A percentile compares a stretch with the other conserved stretches of the same genome.
Evolutionary conservation across 2,113 vertebrate genomes (phyloP).

Genomic region (Cathartes aura): DNA sequence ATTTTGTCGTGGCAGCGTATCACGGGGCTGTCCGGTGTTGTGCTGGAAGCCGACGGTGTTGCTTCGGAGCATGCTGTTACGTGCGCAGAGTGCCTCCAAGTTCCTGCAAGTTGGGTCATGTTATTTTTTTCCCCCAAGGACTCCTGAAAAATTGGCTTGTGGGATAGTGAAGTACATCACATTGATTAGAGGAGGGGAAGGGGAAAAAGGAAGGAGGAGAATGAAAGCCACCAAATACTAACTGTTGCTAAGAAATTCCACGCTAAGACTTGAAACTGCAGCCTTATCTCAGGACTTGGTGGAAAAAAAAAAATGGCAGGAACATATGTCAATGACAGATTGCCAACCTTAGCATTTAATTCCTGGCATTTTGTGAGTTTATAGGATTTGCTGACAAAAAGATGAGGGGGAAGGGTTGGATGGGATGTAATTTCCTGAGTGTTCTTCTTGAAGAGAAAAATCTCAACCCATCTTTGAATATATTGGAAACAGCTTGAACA

Average conservation of each 20-base stretch:
- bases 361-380: conserved; percentile 58
- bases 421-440: conserved; percentile 41
- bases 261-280: neutral
- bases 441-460: neutral
- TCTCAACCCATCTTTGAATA: neutral
- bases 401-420: conserved; percentile 13
- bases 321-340: conserved; percentile 57
- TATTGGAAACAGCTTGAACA: neutral
- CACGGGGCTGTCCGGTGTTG: accelerated
- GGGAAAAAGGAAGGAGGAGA: neutral
- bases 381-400: conserved; percentile 57
- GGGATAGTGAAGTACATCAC: neutral
- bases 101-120: neutral
- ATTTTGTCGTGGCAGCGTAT: neutral
- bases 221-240: neutral
- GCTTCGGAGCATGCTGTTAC: neutral
- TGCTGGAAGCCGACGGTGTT: neutral
- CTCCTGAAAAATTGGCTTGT: neutral
- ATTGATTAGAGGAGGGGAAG: neutral
- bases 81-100: neutral
- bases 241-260: neutral
- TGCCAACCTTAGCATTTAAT: conserved; percentile 61
- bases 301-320: neutral
- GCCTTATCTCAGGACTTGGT: neutral
- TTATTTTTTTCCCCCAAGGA: neutral